Conservation (phyloP, 2,888 invertebrate species). For the Drosophila antonietae region DNA sequence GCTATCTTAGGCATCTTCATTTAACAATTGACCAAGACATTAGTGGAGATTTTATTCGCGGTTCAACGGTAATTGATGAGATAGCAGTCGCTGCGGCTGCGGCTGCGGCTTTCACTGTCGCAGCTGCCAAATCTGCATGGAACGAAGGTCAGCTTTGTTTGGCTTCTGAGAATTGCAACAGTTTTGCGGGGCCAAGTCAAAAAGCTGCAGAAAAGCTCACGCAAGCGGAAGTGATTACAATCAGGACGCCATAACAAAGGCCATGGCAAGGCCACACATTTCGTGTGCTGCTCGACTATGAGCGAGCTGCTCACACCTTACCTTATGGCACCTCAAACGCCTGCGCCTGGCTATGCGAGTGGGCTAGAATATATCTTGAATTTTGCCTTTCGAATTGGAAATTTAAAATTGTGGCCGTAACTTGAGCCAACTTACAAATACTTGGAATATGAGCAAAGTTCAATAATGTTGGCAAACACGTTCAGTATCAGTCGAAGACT, state of each 20-base stretch:
- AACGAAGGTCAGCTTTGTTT: slow-evolving; percentile 52
- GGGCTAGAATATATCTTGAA: not conserved
- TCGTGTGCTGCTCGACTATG: slow-evolving; percentile 25
- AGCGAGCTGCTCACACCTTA: slow-evolving; percentile 23
- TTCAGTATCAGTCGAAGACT: not conserved
- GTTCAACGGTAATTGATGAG: slow-evolving; percentile 18
- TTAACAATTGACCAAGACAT: slow-evolving; percentile 42
- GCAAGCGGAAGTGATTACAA: slow-evolving; percentile 62
- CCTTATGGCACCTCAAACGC: slow-evolving; percentile 11
- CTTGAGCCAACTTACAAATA: no score
- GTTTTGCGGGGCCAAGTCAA: slow-evolving; percentile 17
- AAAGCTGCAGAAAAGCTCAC: slow-evolving; percentile 42
- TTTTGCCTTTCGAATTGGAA: not conserved
- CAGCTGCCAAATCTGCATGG: slow-evolving; percentile 56
- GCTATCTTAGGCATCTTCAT: slow-evolving; percentile 38
- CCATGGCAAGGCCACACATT: slow-evolving; percentile 27
- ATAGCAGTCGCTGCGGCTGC: slow-evolving; percentile 12
- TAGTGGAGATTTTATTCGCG: slow-evolving; percentile 40
- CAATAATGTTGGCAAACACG: not conserved
- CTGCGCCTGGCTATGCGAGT: not conserved
- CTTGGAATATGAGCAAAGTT: slow-evolving; percentile 5
- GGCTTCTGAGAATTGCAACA: slow-evolving; percentile 17
- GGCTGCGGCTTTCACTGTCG: slow-evolving; percentile 40
- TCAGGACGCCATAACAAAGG: slow-evolving; percentile 25
- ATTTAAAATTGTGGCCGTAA: not conserved